Evolutionary conservation across 1,140 invertebrate genomes (phyloP).

Genomic region (Cyphomyrmex costatus): DNA sequence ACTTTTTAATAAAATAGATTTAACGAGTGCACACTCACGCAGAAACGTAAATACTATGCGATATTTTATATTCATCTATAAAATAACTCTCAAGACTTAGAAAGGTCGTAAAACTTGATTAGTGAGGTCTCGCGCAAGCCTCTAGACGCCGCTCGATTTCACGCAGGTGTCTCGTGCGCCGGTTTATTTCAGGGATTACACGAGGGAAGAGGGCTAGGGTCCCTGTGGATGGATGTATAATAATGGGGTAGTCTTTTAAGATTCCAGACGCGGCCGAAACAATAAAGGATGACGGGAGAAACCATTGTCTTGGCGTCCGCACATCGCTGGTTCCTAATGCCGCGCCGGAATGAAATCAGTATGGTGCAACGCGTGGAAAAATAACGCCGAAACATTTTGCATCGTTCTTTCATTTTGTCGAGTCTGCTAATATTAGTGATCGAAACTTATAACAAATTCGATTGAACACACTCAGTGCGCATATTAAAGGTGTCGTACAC

Average conservation of each 20-base stretch:
- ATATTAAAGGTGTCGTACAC: too few relatives aligned
- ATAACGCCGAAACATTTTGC: neutral
- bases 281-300: conserved; percentile 70
- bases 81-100: conserved; percentile 28
- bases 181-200: conserved; percentile 67
- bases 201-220: conserved; percentile 18
- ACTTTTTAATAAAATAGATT: neutral
- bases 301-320: conserved; percentile 70
- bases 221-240: conserved; percentile 69
- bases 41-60: conserved; percentile 21
- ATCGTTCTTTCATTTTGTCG: neutral
- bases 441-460: too few relatives aligned
- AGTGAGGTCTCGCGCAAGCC: conserved; percentile 26
- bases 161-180: conserved; percentile 69
- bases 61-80: conserved; percentile 27
- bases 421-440: neutral
- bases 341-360: conserved; percentile 62
- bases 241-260: conserved; percentile 77
- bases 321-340: conserved; percentile 64
- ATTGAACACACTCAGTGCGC: too few relatives aligned
- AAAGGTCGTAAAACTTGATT: conserved; percentile 44
- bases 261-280: conserved; percentile 74
- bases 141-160: conserved; percentile 62
- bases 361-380: conserved; percentile 12
- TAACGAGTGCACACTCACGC: neutral